Evolutionary conservation across 2,797 vertebrate genomes (phyloP), one percentile per base, ranked within the genome.

Genomic region (Myotis myotis): DNA sequence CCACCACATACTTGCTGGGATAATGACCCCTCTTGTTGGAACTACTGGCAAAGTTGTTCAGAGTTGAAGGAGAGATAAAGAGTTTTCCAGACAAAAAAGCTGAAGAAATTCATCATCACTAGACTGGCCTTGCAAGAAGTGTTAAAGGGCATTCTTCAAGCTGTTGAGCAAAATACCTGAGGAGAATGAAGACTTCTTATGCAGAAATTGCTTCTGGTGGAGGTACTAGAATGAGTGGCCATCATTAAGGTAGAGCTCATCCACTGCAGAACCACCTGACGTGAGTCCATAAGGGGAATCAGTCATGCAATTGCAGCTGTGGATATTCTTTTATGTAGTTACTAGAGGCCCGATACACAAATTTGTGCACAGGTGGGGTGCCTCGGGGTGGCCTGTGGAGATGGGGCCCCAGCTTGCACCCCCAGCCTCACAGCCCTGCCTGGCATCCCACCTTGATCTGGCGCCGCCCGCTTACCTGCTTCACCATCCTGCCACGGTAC

Each of bases 201-300:
- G 98, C 36, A 98, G 98, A 98, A 99, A 99, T 95, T 98, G 97
- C 94, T 99, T 98, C 95, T 97, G 97, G 95, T 99, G 98, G 1
- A 98, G 98, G 96, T 99, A 99, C 0, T 97, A 97, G 97, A 99
- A 99, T 6, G 99, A 99, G 97, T 99, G 99, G 4, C 99, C 99
- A 44, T 99, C 99, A 72, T 99, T 99, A 66, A 99, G 60, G 92
- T 99, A 99, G 85, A 99, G 87, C 53, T 98, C 98, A 36, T 99
- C 99, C 9, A 75, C 87, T 83, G 99, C 99, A 78, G 96, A 36
- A 99, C 99, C 93, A 99, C 98, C 0, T 78, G 98, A 79, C 99
- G 96, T 68, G 75, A 99, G 96, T 72, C 98, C 95, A 16, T 99
- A 98, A 0, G 99, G 98, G 83, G 97, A 89, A 76, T 96, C 97